Percentiles rank a stretch among this genome's conserved stretches.
These are phyloP conservation scores for Vireo griseus DNA, from an alignment of 2,797 vertebrate genomes.

Conservation along the genomic window DNA sequence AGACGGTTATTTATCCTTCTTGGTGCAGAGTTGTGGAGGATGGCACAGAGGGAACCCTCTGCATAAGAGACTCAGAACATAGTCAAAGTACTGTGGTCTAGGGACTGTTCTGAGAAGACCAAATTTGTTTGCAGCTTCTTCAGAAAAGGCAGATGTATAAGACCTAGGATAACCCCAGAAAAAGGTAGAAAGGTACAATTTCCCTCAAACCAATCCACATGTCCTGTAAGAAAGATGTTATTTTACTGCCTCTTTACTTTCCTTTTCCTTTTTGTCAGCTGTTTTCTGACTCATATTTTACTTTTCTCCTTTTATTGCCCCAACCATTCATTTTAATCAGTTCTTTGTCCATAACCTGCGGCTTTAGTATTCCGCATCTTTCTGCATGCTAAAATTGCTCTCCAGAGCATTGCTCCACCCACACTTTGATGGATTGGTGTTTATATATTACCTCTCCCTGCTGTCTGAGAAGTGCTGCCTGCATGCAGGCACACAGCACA, in stretches of 20 bases:
- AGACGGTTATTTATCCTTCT: background rate
- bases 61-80: background rate
- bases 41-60: background rate
- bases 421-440: slow-evolving; percentile 44
- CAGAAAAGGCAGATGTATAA: background rate
- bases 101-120: background rate
- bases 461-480: background rate
- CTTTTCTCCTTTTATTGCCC: background rate
- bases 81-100: background rate
- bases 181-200: background rate
- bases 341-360: background rate
- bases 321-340: slow-evolving; percentile 29
- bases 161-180: background rate
- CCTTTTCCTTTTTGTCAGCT: background rate
- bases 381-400: slow-evolving; percentile 39
- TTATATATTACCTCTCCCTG: background rate
- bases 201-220: background rate
- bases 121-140: background rate
- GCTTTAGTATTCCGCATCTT: slow-evolving; percentile 24
- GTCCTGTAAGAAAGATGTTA: background rate
- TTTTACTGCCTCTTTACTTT: background rate
- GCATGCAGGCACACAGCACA: background rate
- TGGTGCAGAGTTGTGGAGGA: background rate
- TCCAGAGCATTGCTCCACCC: slow-evolving; percentile 46
- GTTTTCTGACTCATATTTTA: background rate